Evolutionary conservation across 2,888 invertebrate species (phyloP), one percentile per base, ranked within the genome.

Genomic region (Silvanus unidentatus): DNA sequence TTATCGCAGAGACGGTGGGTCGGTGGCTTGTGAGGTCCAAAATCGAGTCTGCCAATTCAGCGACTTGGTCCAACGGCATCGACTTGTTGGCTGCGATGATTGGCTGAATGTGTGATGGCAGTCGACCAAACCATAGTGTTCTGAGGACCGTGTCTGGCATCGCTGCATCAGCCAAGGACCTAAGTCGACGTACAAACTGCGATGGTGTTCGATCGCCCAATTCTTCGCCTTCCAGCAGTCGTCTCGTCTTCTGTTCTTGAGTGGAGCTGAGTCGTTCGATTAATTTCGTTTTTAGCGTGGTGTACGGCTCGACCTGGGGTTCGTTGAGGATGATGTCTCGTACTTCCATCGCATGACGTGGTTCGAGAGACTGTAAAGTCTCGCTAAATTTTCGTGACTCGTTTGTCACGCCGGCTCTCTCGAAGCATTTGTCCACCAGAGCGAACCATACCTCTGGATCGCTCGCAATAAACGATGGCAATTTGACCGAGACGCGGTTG

Each of bases 361-460:
- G 16, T 12, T 60, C 62, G 6, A 62, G 43, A n/a, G n/a, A n/a
- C n/a, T n/a, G n/a, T n/a, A n/a, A n/a, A n/a, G 54, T 34, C 0
- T 59, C 55, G 32, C 54, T 47, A 0, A n/a, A n/a, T n/a, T 60
- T 28, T n/a, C n/a, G n/a, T n/a, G n/a, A n/a, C n/a, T 32, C 58
- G 0, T 15, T 9, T 1, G 47, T 52, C 9, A 64, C 48, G 9
- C 38, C 14, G 9, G 16, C 15, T 9, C 22, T 6, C 5, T 6
- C 16, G 13, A 60, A 58, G 9, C 43, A 43, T 0, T 43, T 28
- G 10, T 59, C 55, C 2, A 55, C 5, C 10, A 55, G 46, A 0
- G 52, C 36, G 34, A 62, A 60, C 58, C 59, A 63, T 22, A 57
- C 5, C 2, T 45, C 51, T 0, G 57, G 55, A 6, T 54, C 52